Evolutionary conservation across 37 sponge, comb jelly and placozoan genomes (phyloP).

Genomic region (Ephydatia muelleri): DNA sequence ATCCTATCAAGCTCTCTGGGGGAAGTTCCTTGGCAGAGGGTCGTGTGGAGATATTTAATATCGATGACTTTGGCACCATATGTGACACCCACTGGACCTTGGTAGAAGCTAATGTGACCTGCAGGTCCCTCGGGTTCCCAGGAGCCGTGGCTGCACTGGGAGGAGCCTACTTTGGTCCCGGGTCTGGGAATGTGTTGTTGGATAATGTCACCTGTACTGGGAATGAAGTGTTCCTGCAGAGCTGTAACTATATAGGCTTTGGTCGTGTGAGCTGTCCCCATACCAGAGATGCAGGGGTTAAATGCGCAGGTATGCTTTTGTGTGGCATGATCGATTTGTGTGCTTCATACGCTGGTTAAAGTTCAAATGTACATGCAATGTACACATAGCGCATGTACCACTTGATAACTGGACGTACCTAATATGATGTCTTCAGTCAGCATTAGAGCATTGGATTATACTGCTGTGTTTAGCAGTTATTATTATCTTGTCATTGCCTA

Average conservation of each 20-base stretch:
- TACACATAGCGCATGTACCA: neutral
- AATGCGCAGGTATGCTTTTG: neutral
- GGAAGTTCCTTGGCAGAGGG: constrained; percentile 34
- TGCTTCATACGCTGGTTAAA: too few species aligned
- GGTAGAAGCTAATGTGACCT: constrained; percentile 27
- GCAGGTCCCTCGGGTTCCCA: constrained; percentile 35
- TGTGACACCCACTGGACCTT: constrained; percentile 64
- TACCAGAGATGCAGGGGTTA: neutral
- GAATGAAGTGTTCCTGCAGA: neutral
- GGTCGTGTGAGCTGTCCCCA: neutral
- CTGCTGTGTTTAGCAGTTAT: too few species aligned
- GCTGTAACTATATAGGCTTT: neutral
- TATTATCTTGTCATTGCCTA: too few species aligned
- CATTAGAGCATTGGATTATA: too few species aligned
- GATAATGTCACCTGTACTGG: constrained; percentile 24
- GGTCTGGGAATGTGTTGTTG: constrained; percentile 19
- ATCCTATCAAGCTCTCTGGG: constrained; percentile 51
- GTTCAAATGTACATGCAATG: neutral
- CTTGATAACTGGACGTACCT: too few species aligned
- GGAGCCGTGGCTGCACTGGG: neutral
- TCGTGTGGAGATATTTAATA: constrained; percentile 62
- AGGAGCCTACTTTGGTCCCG: neutral
- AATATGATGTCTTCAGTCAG: too few species aligned
- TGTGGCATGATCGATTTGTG: too few species aligned
- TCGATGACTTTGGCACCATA: constrained; percentile 51